Base-by-base conservation (phyloP, 1,140 invertebrate genomes). In the Listronotus bonariensis region DNA sequence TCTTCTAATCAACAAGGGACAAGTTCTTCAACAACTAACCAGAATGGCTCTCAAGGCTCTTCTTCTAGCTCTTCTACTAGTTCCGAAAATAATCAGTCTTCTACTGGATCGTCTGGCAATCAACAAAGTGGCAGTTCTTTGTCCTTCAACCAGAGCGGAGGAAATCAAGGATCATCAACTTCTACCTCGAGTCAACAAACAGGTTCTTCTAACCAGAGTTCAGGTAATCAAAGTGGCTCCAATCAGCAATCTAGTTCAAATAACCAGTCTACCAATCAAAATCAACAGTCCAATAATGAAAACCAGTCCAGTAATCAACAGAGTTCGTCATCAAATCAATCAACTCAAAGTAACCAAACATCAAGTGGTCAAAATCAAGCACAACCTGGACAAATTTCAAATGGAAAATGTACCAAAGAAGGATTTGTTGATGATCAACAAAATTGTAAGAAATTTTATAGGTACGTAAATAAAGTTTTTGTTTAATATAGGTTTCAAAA, bases 391-490 rank as follows among this genome's bases (percentile, higher is more conserved):
- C 18, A 60, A 56, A 63, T 70, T 18, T 20, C 11, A 20, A 63
- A 67, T 41, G 58, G 58, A 31, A 54, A 59, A 34, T 86, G 85
- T 68, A 71, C 45, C 46, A 58, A 74, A 55, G 87, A 89, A 80
- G 90, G 89, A 68, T 91, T 89, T 78, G 80, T 88, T 66, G 83
- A 84, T 34, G 85, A 91, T 79, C 81, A 79, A 42, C 77, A 82
- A 67, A 84, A 92, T 73, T 93, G 91, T 72, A 85, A 81, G 66
- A 89, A 89, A 76, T 93, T 92, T 76, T 91, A 91, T 72, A 84
- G 89, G 78, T 92, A 90, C 77, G 87, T 26, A 26, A 26, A 26
- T 26, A 26, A 26, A 26, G 20, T 5, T 26, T 26, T 26, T 26
- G 20, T 26, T 26, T 26, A 26, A 26, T 3, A 26, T 26, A 5